phyloP scores from a whole-genome alignment of 2,797 vertebrate species.

The Onychomys torridus region DNA sequence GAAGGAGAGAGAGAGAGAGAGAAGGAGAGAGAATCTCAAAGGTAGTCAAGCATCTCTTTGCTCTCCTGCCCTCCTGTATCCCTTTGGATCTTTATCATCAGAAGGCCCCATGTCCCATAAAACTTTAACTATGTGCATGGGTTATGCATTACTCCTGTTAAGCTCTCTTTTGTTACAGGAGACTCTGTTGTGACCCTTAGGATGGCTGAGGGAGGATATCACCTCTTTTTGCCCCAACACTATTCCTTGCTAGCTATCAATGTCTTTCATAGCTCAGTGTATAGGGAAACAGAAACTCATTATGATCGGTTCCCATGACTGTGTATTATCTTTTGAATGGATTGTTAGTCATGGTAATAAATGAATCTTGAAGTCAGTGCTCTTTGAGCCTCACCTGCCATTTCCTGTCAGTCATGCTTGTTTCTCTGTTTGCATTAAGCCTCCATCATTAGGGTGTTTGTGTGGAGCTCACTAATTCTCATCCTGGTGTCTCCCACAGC shows the following conservation, averaged over 20 bases:
- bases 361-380: not conserved
- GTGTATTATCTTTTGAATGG: slow-evolving; percentile 40
- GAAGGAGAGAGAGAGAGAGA: too few species aligned
- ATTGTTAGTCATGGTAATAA: slow-evolving; percentile 17
- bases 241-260: not conserved
- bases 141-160: not conserved
- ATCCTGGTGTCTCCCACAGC: not conserved
- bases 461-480: not conserved
- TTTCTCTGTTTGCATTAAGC: not conserved
- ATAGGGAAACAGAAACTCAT: not conserved
- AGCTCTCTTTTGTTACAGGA: not conserved
- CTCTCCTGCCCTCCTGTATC: not conserved
- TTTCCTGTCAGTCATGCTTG: not conserved
- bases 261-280: slow-evolving; percentile 20
- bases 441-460: not conserved
- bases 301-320: not conserved
- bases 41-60: not conserved
- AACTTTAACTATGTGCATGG: not conserved
- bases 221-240: not conserved
- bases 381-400: slow-evolving; percentile 22
- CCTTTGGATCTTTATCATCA: not conserved
- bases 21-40: too few species aligned
- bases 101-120: not conserved
- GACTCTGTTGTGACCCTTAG: not conserved
- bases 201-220: not conserved